These are phyloP conservation scores for Erithacus rubecula DNA, from an alignment of 2,797 vertebrate genomes.

Conservation along the genomic window DNA sequence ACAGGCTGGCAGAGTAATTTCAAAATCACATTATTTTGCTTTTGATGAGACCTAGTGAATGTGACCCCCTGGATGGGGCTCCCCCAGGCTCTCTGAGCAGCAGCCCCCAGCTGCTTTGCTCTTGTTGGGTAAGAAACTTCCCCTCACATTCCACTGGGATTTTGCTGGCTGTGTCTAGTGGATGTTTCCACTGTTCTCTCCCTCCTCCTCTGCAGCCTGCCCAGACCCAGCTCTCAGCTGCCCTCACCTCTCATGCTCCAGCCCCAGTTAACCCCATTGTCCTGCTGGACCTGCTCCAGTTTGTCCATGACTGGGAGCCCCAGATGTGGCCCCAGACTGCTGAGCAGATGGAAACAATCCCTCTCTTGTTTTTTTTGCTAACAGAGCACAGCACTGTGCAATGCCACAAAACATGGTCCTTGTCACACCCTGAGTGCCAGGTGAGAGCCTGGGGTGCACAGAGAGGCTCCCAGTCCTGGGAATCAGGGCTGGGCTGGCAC, in stretches of 20 bases:
- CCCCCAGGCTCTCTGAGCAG: neutral
- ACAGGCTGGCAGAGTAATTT: neutral
- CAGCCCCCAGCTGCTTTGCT: neutral
- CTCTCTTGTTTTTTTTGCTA: neutral
- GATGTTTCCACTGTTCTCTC: fast-evolving
- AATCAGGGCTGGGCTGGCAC: neutral
- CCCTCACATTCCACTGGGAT: neutral
- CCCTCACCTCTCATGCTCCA: neutral
- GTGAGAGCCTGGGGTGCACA: neutral
- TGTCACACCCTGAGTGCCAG: neutral
- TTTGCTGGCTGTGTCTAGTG: neutral
- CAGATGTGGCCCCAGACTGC: neutral
- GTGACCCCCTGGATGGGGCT: neutral
- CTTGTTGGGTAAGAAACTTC: neutral
- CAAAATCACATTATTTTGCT: neutral
- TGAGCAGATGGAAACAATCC: neutral
- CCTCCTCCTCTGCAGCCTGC: neutral
- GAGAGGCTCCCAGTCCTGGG: neutral
- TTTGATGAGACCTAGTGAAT: neutral
- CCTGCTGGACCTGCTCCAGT: neutral
- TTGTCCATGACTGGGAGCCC: neutral
- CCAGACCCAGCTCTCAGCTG: neutral
- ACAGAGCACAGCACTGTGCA: neutral
- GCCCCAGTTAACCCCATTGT: neutral
- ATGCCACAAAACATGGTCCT: neutral